Base-by-base conservation (phyloP, 1,140 invertebrate genomes). In the Philotrypesis tridentata region DNA sequence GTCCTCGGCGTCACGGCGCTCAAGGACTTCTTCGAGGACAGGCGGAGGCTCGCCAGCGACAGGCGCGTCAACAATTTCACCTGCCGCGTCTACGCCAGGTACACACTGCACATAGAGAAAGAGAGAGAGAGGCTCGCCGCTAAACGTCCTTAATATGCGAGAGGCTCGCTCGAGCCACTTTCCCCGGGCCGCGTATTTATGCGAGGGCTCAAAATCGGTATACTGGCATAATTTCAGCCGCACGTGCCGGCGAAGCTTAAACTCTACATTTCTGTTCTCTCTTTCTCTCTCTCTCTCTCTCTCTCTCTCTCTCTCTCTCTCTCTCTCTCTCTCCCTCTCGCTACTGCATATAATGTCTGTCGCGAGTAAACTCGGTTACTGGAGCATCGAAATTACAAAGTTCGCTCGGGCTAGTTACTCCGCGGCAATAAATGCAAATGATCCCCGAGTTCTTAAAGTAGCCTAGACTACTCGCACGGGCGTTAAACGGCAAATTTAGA, bases 11-110 rank as follows among this genome's bases (percentile, higher is more conserved):
- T 99, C n/a, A 99, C 98, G 0, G 98, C 97, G 2, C 94, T 99
- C 48, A 99, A 99, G 92, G 98, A 99, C 93, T 94, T 97, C 73
- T 99, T 98, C 91, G 98, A 99, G 92, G 98, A 99, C 92, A 95
- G 97, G 65, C 92, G 98, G 73, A 93, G 98, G 88, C 95, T 97
- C 85, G 94, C 94, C 9, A 98, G 97, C 70, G 98, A 99, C 91
- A 96, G 96, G 85, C 94, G 97, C 84, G 97, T 99, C 83, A 99
- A 99, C 90, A 97, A 98, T 89, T 96, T 95, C 12, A 97, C 96
- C 14, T 98, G 97, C 89, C 93, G 97, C 87, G 96, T 98, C 37
- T 99, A 97, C 92, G 95, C 96, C 88, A 95, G 95, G 97, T 98
- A 92, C 17, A 55, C 14, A 55, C 48, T 55, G 48, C 7, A 55